Evolutionary conservation across 2,888 invertebrate species (phyloP), one percentile per base, ranked within the genome.

Genomic region (Drosophila nigritarsus): DNA sequence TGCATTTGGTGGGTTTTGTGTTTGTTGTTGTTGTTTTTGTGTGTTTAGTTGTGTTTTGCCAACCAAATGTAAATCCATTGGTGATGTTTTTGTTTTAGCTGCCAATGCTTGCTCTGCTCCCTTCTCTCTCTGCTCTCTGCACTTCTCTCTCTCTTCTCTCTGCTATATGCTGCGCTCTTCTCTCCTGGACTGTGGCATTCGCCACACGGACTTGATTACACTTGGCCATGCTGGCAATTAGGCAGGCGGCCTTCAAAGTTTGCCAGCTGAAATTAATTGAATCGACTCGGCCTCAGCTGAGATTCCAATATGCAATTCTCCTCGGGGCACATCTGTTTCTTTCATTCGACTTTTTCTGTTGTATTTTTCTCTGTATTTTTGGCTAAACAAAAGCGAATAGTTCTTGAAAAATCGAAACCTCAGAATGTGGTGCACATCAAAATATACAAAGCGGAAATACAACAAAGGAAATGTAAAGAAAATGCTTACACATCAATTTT

Each of bases 211-310:
- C 78, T 88, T 88, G 83, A 88, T 85, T 88, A 88, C 73, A 83
- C 73, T 78, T 59, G 82, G 73, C 82, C 80, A 67, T 87, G 75
- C 75, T 68, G 75, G 59, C 83, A 84, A 84, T 84, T 84, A 88
- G 86, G 75, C 70, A 62, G 49, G 45, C 66, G 78, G 68, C 86
- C 86, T 80, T 70, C 78, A 83, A 76, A 86, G 87, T 86, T 83
- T 80, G 83, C 60, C 78, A 72, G 89, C 69, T 73, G 71, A 89
- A 89, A 87, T 83, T 87, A 89, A 83, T 85, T 85, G 89, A 85
- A 87, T 87, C 81, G 89, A 76, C 76, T 75, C 15, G 78, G 81
- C 78, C 83, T 80, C 89, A 85, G 89, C 87, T 88, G 83, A 76
- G 75, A 78, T 71, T 74, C 67, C 75, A 78, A 73, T 73, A 71